Evolutionary conservation across 1,140 invertebrate species (phyloP), one percentile per base, ranked within the genome.

Genomic region (Habropoda laboriosa): DNA sequence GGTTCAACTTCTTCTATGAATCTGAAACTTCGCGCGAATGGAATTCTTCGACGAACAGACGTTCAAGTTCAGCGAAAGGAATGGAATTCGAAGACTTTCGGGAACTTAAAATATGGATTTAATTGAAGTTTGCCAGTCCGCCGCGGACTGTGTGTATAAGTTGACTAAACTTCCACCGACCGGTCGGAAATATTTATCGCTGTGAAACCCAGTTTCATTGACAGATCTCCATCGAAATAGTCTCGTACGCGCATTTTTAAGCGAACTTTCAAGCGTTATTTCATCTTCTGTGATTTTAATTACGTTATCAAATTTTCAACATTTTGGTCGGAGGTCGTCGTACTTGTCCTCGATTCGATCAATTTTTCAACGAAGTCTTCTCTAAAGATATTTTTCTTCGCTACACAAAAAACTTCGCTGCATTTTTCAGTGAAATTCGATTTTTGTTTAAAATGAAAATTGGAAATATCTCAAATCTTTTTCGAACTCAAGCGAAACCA

Each of bases 1-100:
- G 66, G 66, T 53, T 70, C 24, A 70, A 70, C 67, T 70, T 70
- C 67, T 70, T 70, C 67, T 57, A 70, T 70, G 67, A 30, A 55
- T 70, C 35, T 18, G 51, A 70, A 70, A 70, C 67, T 70, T 35
- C 16, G n/a, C 30, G 10, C 35, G 18, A 30, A 13, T 3, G 51
- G 51, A 40, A 35, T 38, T 49, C 30, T n/a, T 67, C 27, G 42
- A 30, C 16, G 61, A 64, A 45, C 42, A 24, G 61, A 10, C 51
- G 67, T 55, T 70, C 51, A 40, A 70, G 35, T 55, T 70, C 49
- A 40, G n/a, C 18, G 51, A 55, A 70, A 38, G n/a, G 35, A 55
- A 70, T 40, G 67, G 35, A 70, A 70, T 55, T 55, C 67, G 24
- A 57, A 18, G 13, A 40, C 35, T 70, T 55, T 55, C 8, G 3